Conservation (phyloP, 2,888 invertebrate genomes). For the Xestia c-nigrum region DNA sequence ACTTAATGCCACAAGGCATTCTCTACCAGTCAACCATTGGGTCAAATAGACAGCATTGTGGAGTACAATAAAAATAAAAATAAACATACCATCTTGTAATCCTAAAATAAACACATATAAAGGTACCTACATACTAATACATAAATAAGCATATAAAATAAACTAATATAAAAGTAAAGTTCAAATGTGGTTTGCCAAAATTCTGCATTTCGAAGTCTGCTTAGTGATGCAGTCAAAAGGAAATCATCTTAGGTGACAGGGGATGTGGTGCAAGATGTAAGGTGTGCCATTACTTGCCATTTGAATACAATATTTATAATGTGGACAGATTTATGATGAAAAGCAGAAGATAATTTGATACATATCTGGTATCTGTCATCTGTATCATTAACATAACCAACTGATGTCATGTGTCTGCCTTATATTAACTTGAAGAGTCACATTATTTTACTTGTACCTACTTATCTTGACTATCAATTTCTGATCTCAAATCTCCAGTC, state of each 20-base stretch:
- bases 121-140: too few species aligned
- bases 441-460: not conserved
- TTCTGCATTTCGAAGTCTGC: too few species aligned
- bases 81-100: too few species aligned
- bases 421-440: not conserved
- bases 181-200: too few species aligned
- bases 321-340: not conserved
- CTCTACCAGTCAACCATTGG: too few species aligned
- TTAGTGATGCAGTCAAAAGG: too few species aligned
- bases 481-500: not conserved
- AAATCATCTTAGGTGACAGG: not conserved
- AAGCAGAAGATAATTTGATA: slow-evolving; percentile 14
- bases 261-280: not conserved
- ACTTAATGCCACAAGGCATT: too few species aligned
- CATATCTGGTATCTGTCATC: slow-evolving; percentile 11
- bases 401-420: not conserved
- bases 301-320: not conserved
- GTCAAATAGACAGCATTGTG: too few species aligned
- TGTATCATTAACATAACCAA: slow-evolving; percentile 7
- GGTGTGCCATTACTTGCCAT: not conserved
- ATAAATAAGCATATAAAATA: too few species aligned
- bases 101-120: too few species aligned
- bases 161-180: too few species aligned
- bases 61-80: too few species aligned
- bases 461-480: not conserved